Base-by-base conservation (phyloP, 2,888 invertebrate species). In the Oscheius sp. region DNA sequence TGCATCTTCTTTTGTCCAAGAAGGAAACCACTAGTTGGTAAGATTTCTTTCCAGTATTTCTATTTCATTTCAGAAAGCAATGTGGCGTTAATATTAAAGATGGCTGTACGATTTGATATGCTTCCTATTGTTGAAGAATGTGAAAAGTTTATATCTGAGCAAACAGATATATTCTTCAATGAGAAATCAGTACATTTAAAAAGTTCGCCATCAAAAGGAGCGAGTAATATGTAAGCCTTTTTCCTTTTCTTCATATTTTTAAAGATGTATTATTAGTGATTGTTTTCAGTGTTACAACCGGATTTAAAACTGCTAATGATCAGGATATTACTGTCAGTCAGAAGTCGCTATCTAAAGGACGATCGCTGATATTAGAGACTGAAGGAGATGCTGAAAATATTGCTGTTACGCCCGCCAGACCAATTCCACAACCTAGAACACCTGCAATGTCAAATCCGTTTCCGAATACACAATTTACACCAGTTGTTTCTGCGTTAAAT, bases 1-100 rank as follows among this genome's bases (percentile, higher is more conserved):
- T 83, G 83, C 73, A 79, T 84, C 61, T 82, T 80, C 53, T 84
- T 80, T 74, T 85, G 85, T 46, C 85, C 85, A 13, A 80, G 77
- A 78, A 69, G 84, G 35, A 85, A 84, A 72, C 82, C 81, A 18
- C 74, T 85, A 12, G 75, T 80, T 69, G 77, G 84, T 84, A 52
- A 18, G 58, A 59, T 27, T 16, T 41, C 1, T 9, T 29, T 69
- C 9, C 41, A 23, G 9, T 64, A 45, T 23, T 35, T 21, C 18
- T 21, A 35, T 9, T 35, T 6, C 9, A 6, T 74, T 80, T 58
- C 71, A 79, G 84, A 80, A 23, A 72, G 72, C 49, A 84, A 84
- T 71, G 82, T 84, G n/a, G 68, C 80, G 0, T 53, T 79, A n/a
- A 80, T 84, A 27, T 71, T 84, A 61, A 77, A 76, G 7, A 74